Evolutionary conservation across 2,113 vertebrate genomes (phyloP), one percentile per base, ranked within the genome.

Genomic region (Erythrocercus mccallii): DNA sequence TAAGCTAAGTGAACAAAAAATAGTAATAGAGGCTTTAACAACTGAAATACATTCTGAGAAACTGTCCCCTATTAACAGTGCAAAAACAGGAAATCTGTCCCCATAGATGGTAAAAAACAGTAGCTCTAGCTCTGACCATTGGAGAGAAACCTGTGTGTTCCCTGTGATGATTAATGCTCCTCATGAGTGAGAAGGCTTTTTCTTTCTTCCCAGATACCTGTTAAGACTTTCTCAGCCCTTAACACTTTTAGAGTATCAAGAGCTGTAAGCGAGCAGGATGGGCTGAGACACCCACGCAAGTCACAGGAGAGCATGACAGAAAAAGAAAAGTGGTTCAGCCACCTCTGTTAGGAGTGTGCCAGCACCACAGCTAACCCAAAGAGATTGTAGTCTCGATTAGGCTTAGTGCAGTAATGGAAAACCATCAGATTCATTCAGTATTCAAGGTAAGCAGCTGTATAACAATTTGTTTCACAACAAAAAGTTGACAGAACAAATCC

Each of bases 401-500:
- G 82, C 47, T 25, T 7, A 25, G 71, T 62, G 37, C 85, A n/a
- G 66, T 80, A 97, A 92, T 86, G 88, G 86, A 81, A 96, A 95
- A 91, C 78, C 61, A 56, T 90, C 87, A 27, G 81, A 81, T 93
- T 97, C 96, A 97, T 98, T 98, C 87, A 73, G 97, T 96, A 98
- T 98, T 98, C 98, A 97, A 96, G 96, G 97, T 97, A 95, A 91
- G 96, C 88, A 81, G 91, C 96, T 94, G 95, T 94, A 96, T 87
- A 98, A 98, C 97, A 98, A 98, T 98, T 98, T 98, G 98, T 98
- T 98, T 98, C 98, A 98, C 98, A 97, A 97, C 97, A 97, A 88
- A 98, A 98, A 98, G 97, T 97, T 98, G 98, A 98, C 98, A 98
- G 98, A 98, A 98, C 98, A 98, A 98, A 98, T 98, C 97, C 98